phyloP scores from a whole-genome alignment of 2,888 invertebrate species.

The Limnephilus lunatus region DNA sequence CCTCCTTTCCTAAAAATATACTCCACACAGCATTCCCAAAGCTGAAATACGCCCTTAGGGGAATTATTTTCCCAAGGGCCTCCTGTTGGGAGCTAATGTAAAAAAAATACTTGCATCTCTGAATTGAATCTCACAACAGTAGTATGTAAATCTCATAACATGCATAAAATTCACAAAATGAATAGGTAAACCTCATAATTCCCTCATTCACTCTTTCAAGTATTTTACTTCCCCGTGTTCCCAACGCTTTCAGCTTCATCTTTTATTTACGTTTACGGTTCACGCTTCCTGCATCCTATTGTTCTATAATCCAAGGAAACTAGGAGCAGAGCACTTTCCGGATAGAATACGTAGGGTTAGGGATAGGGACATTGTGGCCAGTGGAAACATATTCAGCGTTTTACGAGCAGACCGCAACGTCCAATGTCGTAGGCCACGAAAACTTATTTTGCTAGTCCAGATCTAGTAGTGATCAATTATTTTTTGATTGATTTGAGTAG shows the following conservation, averaged over 20 bases:
- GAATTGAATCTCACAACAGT: background rate
- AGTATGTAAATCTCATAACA: background rate
- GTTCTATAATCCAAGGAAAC: background rate
- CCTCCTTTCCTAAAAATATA: no score
- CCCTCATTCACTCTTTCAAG: background rate
- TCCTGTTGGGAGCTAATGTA: no score
- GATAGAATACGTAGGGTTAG: background rate
- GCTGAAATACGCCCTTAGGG: no score
- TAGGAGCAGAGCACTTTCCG: background rate
- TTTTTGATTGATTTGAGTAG: background rate
- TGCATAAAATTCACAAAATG: background rate
- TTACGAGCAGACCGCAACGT: background rate
- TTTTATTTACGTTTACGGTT: background rate
- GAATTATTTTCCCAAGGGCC: no score
- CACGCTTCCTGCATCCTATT: background rate
- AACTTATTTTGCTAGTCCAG: background rate
- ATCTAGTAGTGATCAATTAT: background rate
- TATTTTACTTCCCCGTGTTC: background rate
- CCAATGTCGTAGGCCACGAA: background rate
- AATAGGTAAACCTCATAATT: no score
- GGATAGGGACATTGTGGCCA: background rate
- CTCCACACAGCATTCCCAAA: no score
- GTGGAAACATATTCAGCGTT: background rate
- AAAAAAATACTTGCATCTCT: no score
- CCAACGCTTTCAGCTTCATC: background rate